phyloP scores from a whole-genome alignment of 2,888 invertebrate genomes.

The Lapara coniferarum region DNA sequence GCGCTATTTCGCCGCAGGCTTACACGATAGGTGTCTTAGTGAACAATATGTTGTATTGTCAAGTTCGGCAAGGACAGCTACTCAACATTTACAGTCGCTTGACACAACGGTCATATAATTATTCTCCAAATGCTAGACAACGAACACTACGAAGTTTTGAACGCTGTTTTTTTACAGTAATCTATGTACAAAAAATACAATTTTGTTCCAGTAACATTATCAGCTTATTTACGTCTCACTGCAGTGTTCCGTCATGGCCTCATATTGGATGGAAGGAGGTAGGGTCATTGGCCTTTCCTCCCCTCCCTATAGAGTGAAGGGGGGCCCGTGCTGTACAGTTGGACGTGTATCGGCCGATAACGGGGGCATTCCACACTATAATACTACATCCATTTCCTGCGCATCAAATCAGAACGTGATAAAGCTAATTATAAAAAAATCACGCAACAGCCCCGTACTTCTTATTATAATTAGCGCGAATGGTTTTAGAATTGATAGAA shows the following conservation, averaged over 20 bases:
- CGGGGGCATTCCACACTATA: slow-evolving; percentile 20
- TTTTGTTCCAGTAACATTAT: slow-evolving; percentile 16
- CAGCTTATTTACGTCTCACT: slow-evolving; percentile 21
- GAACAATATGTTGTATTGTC: too few species aligned
- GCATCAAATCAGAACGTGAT: background rate
- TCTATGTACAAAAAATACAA: background rate
- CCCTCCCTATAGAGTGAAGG: slow-evolving; percentile 8
- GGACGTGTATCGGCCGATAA: slow-evolving; percentile 21
- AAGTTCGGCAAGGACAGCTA: too few species aligned
- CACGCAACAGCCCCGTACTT: too few species aligned
- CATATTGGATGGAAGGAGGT: slow-evolving; percentile 22
- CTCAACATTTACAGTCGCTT: too few species aligned
- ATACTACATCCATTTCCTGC: slow-evolving; percentile 16
- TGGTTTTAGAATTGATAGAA: too few species aligned
- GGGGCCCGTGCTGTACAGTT: slow-evolving; percentile 13
- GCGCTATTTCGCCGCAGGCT: too few species aligned
- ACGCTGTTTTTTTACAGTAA: background rate
- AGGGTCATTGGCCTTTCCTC: slow-evolving; percentile 21
- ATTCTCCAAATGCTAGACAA: too few species aligned
- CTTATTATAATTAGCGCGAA: too few species aligned
- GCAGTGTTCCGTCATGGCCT: slow-evolving; percentile 19
- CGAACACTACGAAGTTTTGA: too few species aligned
- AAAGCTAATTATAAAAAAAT: background rate
- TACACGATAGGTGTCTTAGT: too few species aligned
- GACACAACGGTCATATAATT: too few species aligned